phyloP scores from a whole-genome alignment of 92 coral and sea anemone species.

The Porites rus region DNA sequence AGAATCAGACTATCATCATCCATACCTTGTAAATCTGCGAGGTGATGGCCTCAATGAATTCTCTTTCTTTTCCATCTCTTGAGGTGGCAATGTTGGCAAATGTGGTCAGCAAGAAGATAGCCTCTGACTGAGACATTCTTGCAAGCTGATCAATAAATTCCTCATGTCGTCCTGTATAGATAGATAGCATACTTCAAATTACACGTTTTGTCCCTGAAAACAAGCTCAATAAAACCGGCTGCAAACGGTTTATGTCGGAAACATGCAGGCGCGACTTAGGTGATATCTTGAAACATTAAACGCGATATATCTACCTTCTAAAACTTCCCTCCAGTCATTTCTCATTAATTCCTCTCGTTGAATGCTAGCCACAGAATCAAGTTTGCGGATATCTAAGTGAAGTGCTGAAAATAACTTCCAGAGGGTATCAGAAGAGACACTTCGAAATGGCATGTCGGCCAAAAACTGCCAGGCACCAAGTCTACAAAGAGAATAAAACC shows the following conservation, averaged over 20 bases:
- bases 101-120: conserved; percentile 92
- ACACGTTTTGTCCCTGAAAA: too few species aligned
- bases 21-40: conserved; percentile 91
- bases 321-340: conserved; percentile 52
- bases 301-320: conserved; percentile 34
- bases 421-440: conserved; percentile 87
- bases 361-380: conserved; percentile 55
- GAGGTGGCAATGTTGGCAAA: conserved; percentile 98
- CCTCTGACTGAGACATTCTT: conserved; percentile 92
- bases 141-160: conserved; percentile 89
- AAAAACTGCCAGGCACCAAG: conserved; percentile 99
- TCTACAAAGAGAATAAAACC: conserved; percentile 35
- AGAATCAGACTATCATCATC: background rate
- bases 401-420: conserved; percentile 88
- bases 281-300: background rate
- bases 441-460: conserved; percentile 97
- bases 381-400: conserved; percentile 67
- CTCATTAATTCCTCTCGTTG: conserved; percentile 19
- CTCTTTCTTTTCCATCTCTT: conserved; percentile 80
- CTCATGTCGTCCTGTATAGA: conserved; percentile 12
- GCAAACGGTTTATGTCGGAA: too few species aligned
- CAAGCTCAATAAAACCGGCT: too few species aligned
- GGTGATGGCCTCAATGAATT: conserved; percentile 90
- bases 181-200: too few species aligned
- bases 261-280: background rate